These are phyloP conservation scores for Tonatia bakeri DNA, from an alignment of 2,113 vertebrate species.

Conservation along the genomic window DNA sequence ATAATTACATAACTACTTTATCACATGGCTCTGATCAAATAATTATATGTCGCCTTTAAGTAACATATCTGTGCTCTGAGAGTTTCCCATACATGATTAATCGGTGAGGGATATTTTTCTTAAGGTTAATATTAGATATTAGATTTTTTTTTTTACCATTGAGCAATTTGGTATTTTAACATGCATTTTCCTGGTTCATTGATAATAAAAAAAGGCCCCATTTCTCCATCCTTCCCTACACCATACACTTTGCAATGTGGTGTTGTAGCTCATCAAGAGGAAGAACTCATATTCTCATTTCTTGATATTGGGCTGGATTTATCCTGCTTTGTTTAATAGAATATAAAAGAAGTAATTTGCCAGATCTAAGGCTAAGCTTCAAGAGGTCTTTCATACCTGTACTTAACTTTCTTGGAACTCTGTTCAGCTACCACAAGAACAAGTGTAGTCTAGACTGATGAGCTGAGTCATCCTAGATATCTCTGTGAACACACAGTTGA, in stretches of 20 bases:
- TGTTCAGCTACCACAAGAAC: not conserved
- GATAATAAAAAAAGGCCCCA: not conserved
- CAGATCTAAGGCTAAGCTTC: not conserved
- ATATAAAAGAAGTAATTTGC: not conserved
- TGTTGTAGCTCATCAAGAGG: not conserved
- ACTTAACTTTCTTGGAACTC: not conserved
- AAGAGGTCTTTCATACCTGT: not conserved
- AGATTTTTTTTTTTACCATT: not conserved
- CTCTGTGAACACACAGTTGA: not conserved
- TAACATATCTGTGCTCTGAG: constrained; percentile 5
- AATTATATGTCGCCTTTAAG: constrained; percentile 45
- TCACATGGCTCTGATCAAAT: constrained; percentile 38
- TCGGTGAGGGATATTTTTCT: not conserved
- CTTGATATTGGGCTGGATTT: not conserved
- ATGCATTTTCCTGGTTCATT: not conserved
- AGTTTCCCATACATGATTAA: constrained; percentile 11
- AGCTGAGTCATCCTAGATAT: not conserved
- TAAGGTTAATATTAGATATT: not conserved
- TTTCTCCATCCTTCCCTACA: not conserved
- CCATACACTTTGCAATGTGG: not conserved
- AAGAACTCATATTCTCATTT: not conserved
- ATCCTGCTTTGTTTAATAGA: not conserved
- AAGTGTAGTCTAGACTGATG: not conserved
- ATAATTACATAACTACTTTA: constrained; percentile 54
- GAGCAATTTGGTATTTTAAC: not conserved